Conservation (phyloP, 2,113 vertebrate genomes). For the Prunella himalayana region DNA sequence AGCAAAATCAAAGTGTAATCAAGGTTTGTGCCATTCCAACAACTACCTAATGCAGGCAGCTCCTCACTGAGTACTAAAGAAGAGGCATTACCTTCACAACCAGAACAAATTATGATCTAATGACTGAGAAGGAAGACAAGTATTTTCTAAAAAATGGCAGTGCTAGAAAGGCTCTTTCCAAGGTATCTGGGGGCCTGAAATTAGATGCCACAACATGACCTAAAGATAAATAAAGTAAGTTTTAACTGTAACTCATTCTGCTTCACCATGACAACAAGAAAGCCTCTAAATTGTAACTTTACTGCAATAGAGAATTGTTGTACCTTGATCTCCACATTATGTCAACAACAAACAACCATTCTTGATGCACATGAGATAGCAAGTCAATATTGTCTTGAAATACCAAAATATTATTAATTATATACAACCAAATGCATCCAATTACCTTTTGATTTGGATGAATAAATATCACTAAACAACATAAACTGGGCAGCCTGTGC, state of each 20-base stretch:
- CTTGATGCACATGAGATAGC: background rate
- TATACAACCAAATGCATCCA: background rate
- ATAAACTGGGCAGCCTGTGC: background rate
- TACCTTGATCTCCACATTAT: background rate
- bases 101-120: background rate
- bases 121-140: background rate
- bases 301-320: background rate
- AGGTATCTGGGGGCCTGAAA: background rate
- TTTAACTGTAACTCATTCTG: background rate
- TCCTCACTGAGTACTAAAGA: background rate
- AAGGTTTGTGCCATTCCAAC: background rate
- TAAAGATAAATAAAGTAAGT: background rate
- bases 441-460: background rate
- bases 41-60: background rate
- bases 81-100: background rate
- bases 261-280: background rate
- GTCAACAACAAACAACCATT: background rate
- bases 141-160: background rate
- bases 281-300: background rate
- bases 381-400: background rate
- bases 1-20: background rate
- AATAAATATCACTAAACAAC: background rate
- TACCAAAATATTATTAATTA: background rate
- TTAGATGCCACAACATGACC: background rate
- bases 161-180: background rate